Conservation (phyloP, 2,797 vertebrate species). For the Takifugu rubripes region DNA sequence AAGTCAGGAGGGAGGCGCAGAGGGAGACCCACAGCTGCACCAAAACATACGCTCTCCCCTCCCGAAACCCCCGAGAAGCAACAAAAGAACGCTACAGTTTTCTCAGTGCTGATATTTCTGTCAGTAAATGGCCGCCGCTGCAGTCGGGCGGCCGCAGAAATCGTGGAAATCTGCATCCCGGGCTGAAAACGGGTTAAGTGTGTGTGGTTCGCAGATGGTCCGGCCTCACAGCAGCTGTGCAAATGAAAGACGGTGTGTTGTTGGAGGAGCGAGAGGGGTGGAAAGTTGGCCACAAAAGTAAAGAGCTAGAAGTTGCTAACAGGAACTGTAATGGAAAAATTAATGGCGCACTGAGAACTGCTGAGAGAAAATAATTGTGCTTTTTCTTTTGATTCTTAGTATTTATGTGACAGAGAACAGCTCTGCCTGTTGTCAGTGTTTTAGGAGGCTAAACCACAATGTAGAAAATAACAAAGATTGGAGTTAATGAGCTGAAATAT, state of each 20-base stretch:
- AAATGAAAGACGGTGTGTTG: conserved; percentile 73
- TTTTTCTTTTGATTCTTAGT: conserved; percentile 32
- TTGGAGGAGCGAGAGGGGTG: conserved; percentile 64
- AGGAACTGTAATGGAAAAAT: conserved; percentile 71
- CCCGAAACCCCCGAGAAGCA: conserved; percentile 10
- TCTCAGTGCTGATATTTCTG: conserved; percentile 31
- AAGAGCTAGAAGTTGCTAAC: conserved; percentile 63
- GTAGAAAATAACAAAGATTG: background rate
- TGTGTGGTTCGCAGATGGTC: conserved; percentile 64
- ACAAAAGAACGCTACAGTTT: background rate
- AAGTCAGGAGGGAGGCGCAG: conserved; percentile 56
- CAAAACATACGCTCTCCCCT: conserved; percentile 42
- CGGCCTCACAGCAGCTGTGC: conserved; percentile 69
- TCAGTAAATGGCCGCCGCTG: conserved; percentile 16
- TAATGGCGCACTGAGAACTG: conserved; percentile 39
- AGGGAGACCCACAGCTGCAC: conserved; percentile 48
- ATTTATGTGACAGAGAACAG: conserved; percentile 20
- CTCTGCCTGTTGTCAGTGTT: background rate
- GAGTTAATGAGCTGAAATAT: too few species aligned
- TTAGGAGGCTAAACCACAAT: conserved; percentile 5
- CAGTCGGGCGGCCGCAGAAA: conserved; percentile 22
- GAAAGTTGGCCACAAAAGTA: conserved; percentile 72
- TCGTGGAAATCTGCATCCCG: conserved; percentile 37
- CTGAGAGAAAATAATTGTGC: conserved; percentile 46
- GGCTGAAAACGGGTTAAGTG: conserved; percentile 45